Evolutionary conservation across 2,888 invertebrate species (phyloP).

Genomic region (Lingula anatina): DNA sequence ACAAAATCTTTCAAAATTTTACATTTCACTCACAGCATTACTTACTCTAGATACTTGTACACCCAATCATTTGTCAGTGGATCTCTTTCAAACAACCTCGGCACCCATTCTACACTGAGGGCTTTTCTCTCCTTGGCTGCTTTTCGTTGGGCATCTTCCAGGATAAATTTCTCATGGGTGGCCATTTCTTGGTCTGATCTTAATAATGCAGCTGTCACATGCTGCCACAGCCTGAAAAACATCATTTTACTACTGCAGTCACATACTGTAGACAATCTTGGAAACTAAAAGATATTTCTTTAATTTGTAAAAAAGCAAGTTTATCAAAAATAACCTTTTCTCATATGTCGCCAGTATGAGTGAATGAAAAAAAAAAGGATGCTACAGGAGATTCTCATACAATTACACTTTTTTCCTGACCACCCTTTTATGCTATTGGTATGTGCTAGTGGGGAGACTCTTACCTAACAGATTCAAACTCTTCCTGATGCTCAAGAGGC

Average conservation of each 20-base stretch:
- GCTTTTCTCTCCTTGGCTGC: constrained; percentile 67
- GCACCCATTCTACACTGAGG: constrained; percentile 66
- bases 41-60: constrained; percentile 69
- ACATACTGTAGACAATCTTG: not conserved
- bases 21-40: too few relatives aligned
- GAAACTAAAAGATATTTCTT: not conserved
- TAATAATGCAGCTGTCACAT: constrained; percentile 78
- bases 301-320: not conserved
- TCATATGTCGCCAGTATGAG: not conserved
- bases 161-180: constrained; percentile 82
- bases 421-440: too few relatives aligned
- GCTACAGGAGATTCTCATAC: not conserved
- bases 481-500: constrained; percentile 69
- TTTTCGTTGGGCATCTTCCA: constrained; percentile 81
- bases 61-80: constrained; percentile 62
- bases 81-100: constrained; percentile 68
- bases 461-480: constrained; percentile 75
- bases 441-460: too few relatives aligned
- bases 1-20: too few relatives aligned
- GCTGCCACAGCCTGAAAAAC: constrained; percentile 65
- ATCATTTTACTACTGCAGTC: not conserved
- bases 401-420: too few relatives aligned
- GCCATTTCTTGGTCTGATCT: constrained; percentile 81
- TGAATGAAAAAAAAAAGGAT: not conserved
- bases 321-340: not conserved